Percentiles rank a stretch among this genome's conserved stretches.
Conservation (phyloP, 1,140 invertebrate species). For the Paracyclopina nana region DNA sequence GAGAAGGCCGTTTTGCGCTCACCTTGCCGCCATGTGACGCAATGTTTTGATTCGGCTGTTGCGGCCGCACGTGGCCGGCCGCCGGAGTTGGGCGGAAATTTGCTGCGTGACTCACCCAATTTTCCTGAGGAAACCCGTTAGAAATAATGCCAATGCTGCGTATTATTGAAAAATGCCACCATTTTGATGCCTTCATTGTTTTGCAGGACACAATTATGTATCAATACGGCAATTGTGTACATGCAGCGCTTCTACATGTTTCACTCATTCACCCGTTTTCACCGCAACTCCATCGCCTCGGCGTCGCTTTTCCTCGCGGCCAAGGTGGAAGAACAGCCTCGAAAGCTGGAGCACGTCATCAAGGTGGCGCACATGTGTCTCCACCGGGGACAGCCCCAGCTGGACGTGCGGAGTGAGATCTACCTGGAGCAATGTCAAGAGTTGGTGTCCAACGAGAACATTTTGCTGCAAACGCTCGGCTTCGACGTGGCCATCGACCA, state of each 20-base stretch:
- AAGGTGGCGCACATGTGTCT: slow-evolving; percentile 67
- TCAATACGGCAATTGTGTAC: slow-evolving; percentile 90
- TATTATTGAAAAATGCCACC: too few relatives aligned
- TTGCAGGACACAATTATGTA: slow-evolving; percentile 60
- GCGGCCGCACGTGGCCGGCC: too few relatives aligned
- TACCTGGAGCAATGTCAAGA: slow-evolving; percentile 60
- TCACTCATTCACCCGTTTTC: slow-evolving; percentile 66
- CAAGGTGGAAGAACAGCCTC: slow-evolving; percentile 89
- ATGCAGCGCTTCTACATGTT: slow-evolving; percentile 96
- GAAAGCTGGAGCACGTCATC: slow-evolving; percentile 89
- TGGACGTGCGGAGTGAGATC: slow-evolving; percentile 50
- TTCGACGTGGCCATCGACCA: slow-evolving; percentile 93
- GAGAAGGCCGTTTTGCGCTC: neutral
- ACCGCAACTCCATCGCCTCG: slow-evolving; percentile 54
- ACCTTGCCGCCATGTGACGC: too few relatives aligned
- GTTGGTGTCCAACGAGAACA: slow-evolving; percentile 85
- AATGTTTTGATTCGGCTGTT: too few relatives aligned
- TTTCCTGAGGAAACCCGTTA: too few relatives aligned
- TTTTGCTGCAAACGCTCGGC: slow-evolving; percentile 80
- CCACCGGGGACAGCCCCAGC: slow-evolving; percentile 31
- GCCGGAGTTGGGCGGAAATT: too few relatives aligned
- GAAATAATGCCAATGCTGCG: too few relatives aligned
- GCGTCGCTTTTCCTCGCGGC: slow-evolving; percentile 83
- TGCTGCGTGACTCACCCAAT: too few relatives aligned
- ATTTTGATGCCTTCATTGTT: too few relatives aligned